Base-by-base conservation (phyloP, 2,888 invertebrate species). In the Drosophila parthenogenetica region DNA sequence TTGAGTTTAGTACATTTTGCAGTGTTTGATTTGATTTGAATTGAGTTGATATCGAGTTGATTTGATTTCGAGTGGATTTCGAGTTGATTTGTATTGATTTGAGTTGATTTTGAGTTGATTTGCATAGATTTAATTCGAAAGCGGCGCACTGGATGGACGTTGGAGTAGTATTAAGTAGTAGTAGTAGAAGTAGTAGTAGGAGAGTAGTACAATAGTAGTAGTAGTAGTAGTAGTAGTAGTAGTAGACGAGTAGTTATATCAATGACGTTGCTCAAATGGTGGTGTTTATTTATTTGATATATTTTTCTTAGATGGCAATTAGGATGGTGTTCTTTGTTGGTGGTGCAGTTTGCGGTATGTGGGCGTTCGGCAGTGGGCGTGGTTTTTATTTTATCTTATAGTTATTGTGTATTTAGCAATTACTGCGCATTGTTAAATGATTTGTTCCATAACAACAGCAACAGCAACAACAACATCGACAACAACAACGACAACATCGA, bases 1-100 rank as follows among this genome's bases (percentile, higher is more conserved):
- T 76, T 69, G 46, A 64, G 55, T 86, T 83, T 75, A 80, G 80
- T 86, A 86, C 66, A 55, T 69, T 62, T 76, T 77, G 80, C 73
- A 62, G 73, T 74, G 73, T 74, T 65, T 63, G 71, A 75, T 62
- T 66, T 42, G 76, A 71, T 19, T 65, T 54, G 62, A 55, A 11
- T 62, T 50, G 53, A 42, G 37, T 75, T 22, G 64, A 75, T 7
- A 11, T 49, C 58, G 58, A 54, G 42, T 61, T 74, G 48, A 55
- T 32, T 53, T 72, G n/a, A 46, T 64, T 37, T 46, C 11, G 51
- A 40, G 35, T 75, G 16, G 63, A 74, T n/a, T 11, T 48, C 58
- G 58, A 54, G 42, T 61, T 74, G 48, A 55, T 29, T 53, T 72
- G n/a, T 5, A 46, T 64, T 42, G 22, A 22, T 22, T 37, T 8